Conservation (phyloP, 2,113 vertebrate species). For the Aegotheles bennettii region DNA sequence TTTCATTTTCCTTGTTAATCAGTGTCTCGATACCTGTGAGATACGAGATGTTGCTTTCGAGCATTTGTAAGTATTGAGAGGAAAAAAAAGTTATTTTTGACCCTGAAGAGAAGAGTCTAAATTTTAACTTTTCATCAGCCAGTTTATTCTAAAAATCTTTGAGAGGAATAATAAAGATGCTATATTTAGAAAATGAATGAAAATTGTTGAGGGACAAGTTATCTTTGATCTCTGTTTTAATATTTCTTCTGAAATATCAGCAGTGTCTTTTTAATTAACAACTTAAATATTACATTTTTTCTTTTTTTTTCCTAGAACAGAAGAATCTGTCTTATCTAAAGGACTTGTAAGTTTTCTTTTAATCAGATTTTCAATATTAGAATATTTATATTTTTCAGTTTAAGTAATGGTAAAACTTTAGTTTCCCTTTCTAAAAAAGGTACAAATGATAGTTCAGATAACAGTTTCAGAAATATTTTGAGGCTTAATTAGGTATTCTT, state of each 20-base stretch:
- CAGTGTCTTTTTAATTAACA: not conserved
- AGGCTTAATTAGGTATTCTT: not conserved
- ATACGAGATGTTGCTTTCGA: not conserved
- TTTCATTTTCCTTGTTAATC: not conserved
- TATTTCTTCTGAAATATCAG: not conserved
- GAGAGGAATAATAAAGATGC: not conserved
- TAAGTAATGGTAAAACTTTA: not conserved
- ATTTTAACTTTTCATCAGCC: not conserved
- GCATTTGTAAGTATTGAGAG: not conserved
- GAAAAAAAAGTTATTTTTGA: not conserved
- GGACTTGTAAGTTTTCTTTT: slow-evolving; percentile 83
- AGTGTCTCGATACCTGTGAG: not conserved
- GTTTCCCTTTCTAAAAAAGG: not conserved
- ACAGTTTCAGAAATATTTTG: not conserved
- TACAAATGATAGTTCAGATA: not conserved
- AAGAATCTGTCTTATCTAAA: slow-evolving; percentile 88
- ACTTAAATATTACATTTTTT: not conserved
- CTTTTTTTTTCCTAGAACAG: slow-evolving; percentile 78
- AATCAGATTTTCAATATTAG: not conserved
- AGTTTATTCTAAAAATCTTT: not conserved
- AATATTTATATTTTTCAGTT: not conserved
- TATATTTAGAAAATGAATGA: not conserved
- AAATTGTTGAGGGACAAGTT: not conserved
- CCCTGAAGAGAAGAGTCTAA: not conserved
- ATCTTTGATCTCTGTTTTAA: not conserved